Conservation (phyloP, 2,113 vertebrate genomes). For the Raja brachyura region DNA sequence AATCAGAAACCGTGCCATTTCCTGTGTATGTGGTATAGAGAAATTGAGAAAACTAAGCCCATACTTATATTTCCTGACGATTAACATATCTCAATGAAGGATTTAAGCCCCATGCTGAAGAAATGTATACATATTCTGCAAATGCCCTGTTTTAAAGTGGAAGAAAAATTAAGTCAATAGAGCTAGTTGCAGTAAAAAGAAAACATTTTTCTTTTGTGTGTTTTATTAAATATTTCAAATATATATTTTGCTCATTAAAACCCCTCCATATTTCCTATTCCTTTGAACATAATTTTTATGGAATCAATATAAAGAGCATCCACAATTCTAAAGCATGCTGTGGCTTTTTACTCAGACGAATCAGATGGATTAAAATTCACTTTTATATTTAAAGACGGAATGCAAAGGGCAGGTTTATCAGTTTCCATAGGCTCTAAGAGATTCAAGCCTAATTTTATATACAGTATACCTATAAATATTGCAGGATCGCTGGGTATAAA, state of each 20-base stretch:
- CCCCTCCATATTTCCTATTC: neutral
- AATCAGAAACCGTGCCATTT: neutral
- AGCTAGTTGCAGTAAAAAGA: neutral
- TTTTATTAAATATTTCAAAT: neutral
- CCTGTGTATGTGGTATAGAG: neutral
- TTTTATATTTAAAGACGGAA: neutral
- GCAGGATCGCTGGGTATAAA: neutral
- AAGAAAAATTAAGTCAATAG: neutral
- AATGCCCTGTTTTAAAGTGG: neutral
- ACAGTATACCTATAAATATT: neutral
- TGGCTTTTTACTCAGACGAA: neutral
- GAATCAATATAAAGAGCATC: neutral
- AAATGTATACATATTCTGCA: neutral
- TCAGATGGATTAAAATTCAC: neutral
- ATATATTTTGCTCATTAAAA: neutral
- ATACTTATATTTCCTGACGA: neutral
- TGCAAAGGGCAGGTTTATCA: neutral
- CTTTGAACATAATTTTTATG: neutral
- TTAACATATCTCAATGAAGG: neutral
- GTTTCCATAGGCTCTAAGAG: neutral
- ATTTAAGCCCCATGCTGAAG: neutral
- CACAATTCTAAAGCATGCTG: neutral
- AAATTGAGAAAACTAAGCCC: neutral
- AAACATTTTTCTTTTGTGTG: no score
- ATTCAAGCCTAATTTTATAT: neutral